A percentile compares a stretch with the other conserved stretches of the same genome.
phyloP scores from a whole-genome alignment of 2,888 invertebrate genomes.

The Ophion costatus region DNA sequence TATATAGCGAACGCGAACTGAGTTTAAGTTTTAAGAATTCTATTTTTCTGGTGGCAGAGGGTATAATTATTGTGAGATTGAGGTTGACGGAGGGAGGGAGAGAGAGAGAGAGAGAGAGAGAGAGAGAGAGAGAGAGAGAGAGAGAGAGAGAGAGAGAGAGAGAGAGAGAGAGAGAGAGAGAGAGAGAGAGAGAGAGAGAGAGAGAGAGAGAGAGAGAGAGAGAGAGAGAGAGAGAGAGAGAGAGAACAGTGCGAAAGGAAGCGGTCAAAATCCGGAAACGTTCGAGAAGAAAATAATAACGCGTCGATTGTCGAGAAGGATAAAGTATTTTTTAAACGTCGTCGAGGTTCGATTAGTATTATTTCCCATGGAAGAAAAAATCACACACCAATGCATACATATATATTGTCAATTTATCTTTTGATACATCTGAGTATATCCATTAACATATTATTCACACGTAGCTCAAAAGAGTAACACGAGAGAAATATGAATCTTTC shows the following conservation, averaged over 20 bases:
- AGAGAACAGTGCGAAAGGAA: conserved; percentile 25
- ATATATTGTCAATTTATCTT: background rate
- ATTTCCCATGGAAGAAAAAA: conserved; percentile 34
- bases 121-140: conserved; percentile 13
- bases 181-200: conserved; percentile 10
- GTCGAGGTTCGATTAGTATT: conserved; percentile 25
- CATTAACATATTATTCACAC: conserved; percentile 3
- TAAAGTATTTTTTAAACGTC: conserved; percentile 40
- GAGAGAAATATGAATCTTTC: conserved; percentile 6
- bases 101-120: conserved; percentile 10
- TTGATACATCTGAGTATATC: conserved; percentile 5
- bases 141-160: conserved; percentile 7
- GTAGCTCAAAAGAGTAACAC: background rate
- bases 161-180: conserved; percentile 19
- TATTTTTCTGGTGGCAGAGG: conserved; percentile 81
- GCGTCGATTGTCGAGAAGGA: conserved; percentile 39
- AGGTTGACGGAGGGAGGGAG: too few species aligned
- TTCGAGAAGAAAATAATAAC: background rate
- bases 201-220: conserved; percentile 15
- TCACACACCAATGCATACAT: background rate
- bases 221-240: conserved; percentile 8
- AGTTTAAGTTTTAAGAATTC: conserved; percentile 83
- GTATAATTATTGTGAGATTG: conserved; percentile 69
- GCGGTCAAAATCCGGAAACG: background rate
- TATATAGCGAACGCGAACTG: conserved; percentile 69